Base-by-base conservation (phyloP, 1,140 invertebrate species). In the Oscheius sp. region DNA sequence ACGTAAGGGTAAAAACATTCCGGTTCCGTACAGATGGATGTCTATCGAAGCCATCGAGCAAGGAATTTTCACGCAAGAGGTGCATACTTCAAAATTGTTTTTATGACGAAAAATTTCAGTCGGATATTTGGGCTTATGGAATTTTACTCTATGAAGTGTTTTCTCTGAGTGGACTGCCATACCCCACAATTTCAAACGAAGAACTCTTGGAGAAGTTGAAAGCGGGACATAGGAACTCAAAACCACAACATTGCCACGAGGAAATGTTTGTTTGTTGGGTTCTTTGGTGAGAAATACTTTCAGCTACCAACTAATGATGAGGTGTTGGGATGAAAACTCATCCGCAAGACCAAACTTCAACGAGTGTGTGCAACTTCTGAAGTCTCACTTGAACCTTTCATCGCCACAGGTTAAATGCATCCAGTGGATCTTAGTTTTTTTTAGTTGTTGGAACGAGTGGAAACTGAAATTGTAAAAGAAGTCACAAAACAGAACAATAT, bases 111-210 rank as follows among this genome's bases (percentile, higher is more conserved):
- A 18, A 20, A 3, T 74, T 74, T 74, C 26, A 74, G 55, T 46
- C 72, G 10, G 72, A 74, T 34, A 32, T 74, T 20, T 77, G 76
- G 76, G 64, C 73, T 1, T 77, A 35, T 61, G 76, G 73, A 32
- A 76, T 77, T 20, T 38, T 64, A 10, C 58, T 77, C 3, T 77
- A 55, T 32, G 76, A 77, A 36, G 65, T 77, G 10, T 77, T 77
- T 63, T 71, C 73, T 15, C 46, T 77, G 3, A 68, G 74, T 15
- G 32, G 45, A n/a, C 23, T 26, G 2, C 76, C 76, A 26, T 77
- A 77, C 66, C 62, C 73, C 18, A 23, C 20, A 3, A 58, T 76
- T 15, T 28, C 35, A 10, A 63, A 65, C 31, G 23, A 46, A 0
- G 1, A 62, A n/a, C 31, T 73, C 7, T 13, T 63, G 1, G 55